These are phyloP conservation scores for Drosophila novamexicana DNA, from an alignment of 1,140 invertebrate species.

Conservation along the genomic window DNA sequence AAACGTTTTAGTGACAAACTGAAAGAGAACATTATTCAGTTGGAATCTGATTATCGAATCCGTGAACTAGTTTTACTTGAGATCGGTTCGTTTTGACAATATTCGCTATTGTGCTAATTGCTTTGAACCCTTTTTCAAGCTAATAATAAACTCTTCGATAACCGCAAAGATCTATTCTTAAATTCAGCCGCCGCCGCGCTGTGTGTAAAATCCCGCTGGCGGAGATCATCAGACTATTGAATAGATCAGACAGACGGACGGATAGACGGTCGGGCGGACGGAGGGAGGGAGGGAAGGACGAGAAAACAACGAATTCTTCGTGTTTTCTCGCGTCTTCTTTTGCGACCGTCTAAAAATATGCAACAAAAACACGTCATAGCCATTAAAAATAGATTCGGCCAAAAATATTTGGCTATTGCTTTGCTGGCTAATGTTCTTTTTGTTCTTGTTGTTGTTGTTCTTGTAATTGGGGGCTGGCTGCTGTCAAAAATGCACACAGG, in stretches of 20 bases:
- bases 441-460: conserved; percentile 14
- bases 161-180: conserved; percentile 26
- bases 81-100: background rate
- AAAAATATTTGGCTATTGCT: conserved; percentile 71
- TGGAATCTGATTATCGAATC: conserved; percentile 15
- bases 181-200: background rate
- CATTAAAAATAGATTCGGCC: conserved; percentile 70
- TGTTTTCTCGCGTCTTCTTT: conserved; percentile 20
- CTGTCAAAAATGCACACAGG: conserved; percentile 50
- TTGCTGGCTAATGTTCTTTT: conserved; percentile 39
- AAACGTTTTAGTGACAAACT: too few relatives aligned
- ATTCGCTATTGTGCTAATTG: conserved; percentile 18
- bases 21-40: background rate
- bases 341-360: conserved; percentile 69
- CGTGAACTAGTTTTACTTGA: conserved; percentile 8
- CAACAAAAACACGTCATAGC: conserved; percentile 81
- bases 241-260: conserved; percentile 4
- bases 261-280: conserved; percentile 5
- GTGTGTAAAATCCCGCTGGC: background rate
- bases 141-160: conserved; percentile 26
- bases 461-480: conserved; percentile 20
- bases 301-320: conserved; percentile 20
- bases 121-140: conserved; percentile 23
- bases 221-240: conserved; percentile 9
- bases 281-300: conserved; percentile 5